Evolutionary conservation across 1,140 invertebrate genomes (phyloP).

Genomic region (Diploscapter pachys): DNA sequence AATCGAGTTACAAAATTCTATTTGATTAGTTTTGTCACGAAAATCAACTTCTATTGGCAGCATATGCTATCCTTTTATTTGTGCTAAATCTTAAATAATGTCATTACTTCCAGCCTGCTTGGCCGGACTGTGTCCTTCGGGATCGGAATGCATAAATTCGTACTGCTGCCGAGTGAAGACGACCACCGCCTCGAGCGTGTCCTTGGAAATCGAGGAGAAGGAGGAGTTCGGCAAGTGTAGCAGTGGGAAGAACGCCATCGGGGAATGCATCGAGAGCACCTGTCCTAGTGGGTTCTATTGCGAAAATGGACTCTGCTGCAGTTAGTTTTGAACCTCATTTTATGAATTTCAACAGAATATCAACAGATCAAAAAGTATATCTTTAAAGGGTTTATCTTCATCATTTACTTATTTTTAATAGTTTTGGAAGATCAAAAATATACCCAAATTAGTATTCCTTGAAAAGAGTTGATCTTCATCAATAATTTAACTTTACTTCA

Average conservation of each 20-base stretch:
- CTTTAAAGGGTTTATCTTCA: not conserved
- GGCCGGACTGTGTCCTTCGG: constrained; percentile 25
- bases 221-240: constrained; percentile 23
- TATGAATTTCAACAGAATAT: not conserved
- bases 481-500: too few relatives aligned
- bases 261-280: constrained; percentile 35
- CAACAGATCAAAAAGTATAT: not conserved
- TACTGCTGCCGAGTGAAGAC: constrained; percentile 21
- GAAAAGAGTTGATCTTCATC: not conserved
- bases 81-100: too few relatives aligned
- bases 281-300: constrained; percentile 37
- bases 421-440: not conserved
- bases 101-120: constrained; percentile 22
- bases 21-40: too few relatives aligned
- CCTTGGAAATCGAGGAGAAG: constrained; percentile 19
- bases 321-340: not conserved
- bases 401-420: not conserved
- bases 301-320: constrained; percentile 36
- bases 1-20: too few relatives aligned
- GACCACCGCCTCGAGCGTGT: not conserved
- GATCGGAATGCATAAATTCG: constrained; percentile 27
- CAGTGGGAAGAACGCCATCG: constrained; percentile 30
- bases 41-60: too few relatives aligned
- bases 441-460: not conserved
- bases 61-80: too few relatives aligned